Evolutionary conservation across 2,113 vertebrate genomes (phyloP), one percentile per base, ranked within the genome.

Genomic region (Microcebus ravelobensis): DNA sequence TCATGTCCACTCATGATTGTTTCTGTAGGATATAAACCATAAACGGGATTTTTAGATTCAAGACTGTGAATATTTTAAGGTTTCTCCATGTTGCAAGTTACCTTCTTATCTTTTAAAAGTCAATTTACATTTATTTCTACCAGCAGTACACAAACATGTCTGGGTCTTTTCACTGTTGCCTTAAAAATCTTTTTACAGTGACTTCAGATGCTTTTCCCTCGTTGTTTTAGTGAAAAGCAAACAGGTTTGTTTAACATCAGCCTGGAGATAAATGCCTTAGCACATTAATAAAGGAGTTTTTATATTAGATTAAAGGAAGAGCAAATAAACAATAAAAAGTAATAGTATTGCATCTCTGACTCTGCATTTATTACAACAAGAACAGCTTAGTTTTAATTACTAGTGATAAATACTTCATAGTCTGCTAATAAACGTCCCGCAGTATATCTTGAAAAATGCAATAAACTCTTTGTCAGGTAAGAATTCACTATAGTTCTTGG

Each of bases 351-450:
- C 36, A 50, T 92, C 86, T 82, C 89, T 65, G 85, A 65, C 71
- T 93, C 8, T 87, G 71, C 61, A 5, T 88, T 95, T 73, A 91
- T 96, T 84, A 45, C 42, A 95, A 23, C 34, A 59, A 68, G 48
- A 90, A 87, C 42, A 90, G 76, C 82, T 96, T 96, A 84, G 71
- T 96, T 97, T 97, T 98, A 98, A 97, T 97, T 97, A 94, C 76
- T 80, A 42, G 91, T 90, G 84, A 96, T 96, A 96, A 93, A 97
- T 96, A 88, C 85, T 92, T 96, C 96, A 80, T 36, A 59, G 48
- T 79, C 77, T 87, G 45, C 90, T 96, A 97, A 92, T 97, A 95
- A 97, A 96, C 0, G 2, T 50, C 50, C 13, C 36, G 67, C 39
- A 74, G 71, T 65, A 50, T 94, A 90, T 97, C 91, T 89, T 83